These are phyloP conservation scores for Melanogrammus aeglefinus DNA, from an alignment of 2,797 vertebrate genomes.

Conservation along the genomic window DNA sequence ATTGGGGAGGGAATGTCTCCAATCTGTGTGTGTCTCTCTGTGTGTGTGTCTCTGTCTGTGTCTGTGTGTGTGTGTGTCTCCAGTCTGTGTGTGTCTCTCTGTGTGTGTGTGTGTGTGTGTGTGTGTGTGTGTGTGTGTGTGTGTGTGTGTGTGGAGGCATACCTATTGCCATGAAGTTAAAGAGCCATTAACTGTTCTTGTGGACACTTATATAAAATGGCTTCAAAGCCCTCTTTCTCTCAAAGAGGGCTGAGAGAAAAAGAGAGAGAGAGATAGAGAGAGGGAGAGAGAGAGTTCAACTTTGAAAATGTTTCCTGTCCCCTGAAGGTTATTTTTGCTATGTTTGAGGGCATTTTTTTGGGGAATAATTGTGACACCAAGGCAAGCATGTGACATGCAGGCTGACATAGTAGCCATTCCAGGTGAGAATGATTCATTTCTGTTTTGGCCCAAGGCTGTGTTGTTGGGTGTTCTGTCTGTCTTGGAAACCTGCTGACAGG, in stretches of 20 bases:
- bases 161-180: slow-evolving; percentile 71
- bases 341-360: not conserved
- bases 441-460: not conserved
- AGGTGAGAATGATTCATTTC: not conserved
- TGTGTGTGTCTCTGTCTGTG: too few relatives aligned
- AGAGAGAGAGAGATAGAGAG: not conserved
- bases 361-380: not conserved
- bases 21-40: slow-evolving; percentile 52
- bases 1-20: slow-evolving; percentile 63
- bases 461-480: not conserved
- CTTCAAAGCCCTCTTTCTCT: too few relatives aligned
- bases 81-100: too few relatives aligned
- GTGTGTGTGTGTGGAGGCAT: slow-evolving; percentile 50
- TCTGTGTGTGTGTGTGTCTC: slow-evolving; percentile 49
- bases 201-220: slow-evolving; percentile 14
- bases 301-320: not conserved
- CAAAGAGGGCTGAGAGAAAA: not conserved
- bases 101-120: slow-evolving; percentile 58
- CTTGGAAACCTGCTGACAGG: too few relatives aligned
- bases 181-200: slow-evolving; percentile 69
- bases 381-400: not conserved
- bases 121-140: slow-evolving; percentile 53
- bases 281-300: not conserved
- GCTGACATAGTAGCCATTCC: not conserved
- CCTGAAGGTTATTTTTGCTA: not conserved